Percentiles rank a stretch among this genome's conserved stretches.
Evolutionary conservation across 2,888 invertebrate species (phyloP).

Genomic region (Temnothorax unifasciatus): DNA sequence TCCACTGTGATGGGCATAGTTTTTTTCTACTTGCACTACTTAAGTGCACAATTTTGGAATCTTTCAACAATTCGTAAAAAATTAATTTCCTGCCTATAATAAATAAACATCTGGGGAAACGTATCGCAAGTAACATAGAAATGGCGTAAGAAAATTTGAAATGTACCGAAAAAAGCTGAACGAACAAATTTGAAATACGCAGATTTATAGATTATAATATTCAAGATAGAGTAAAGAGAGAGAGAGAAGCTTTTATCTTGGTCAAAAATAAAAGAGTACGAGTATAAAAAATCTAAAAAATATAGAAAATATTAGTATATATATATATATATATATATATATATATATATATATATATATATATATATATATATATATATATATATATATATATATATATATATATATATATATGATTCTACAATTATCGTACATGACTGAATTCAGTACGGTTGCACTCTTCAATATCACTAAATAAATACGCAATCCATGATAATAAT

Average conservation of each 20-base stretch:
- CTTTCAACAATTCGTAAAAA: neutral
- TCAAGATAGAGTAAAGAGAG: too few species aligned
- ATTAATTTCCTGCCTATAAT: neutral
- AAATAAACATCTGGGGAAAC: neutral
- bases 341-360: neutral
- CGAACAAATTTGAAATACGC: neutral
- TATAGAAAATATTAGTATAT: neutral
- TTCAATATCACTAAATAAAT: slow-evolving; percentile 59
- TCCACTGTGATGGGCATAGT: neutral
- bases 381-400: too few species aligned
- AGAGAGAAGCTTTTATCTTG: neutral
- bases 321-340: neutral
- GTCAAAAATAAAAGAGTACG: neutral
- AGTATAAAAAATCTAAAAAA: neutral
- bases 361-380: neutral
- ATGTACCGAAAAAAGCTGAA: neutral
- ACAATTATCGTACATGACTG: neutral
- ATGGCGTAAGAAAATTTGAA: neutral
- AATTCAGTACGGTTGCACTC: slow-evolving; percentile 22
- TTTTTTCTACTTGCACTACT: neutral
- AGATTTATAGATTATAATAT: neutral
- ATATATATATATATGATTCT: neutral
- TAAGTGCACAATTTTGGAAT: neutral
- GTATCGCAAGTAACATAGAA: neutral
- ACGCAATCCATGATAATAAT: slow-evolving; percentile 57